phyloP scores from a whole-genome alignment of 2,797 vertebrate species.

The Cirrhinus mrigala region DNA sequence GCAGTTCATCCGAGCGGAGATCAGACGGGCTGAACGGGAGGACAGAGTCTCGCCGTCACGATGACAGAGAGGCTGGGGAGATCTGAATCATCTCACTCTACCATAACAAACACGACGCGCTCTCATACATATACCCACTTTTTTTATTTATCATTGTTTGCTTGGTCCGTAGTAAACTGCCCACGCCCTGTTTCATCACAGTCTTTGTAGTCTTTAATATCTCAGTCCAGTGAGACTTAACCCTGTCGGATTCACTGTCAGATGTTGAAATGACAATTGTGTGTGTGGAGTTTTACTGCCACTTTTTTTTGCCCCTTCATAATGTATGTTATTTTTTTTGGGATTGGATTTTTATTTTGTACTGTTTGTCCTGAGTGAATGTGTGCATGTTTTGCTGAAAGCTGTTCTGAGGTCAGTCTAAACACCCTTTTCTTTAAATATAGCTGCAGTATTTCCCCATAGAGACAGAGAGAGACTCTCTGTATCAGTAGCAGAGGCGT shows the following conservation, averaged over 20 bases:
- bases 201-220: constrained; percentile 48
- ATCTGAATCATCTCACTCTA: constrained; percentile 78
- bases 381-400: constrained; percentile 60
- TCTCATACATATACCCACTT: constrained; percentile 32
- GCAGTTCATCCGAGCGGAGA: constrained; percentile 77
- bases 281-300: neutral
- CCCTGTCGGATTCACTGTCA: constrained; percentile 54
- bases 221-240: constrained; percentile 63
- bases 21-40: constrained; percentile 90
- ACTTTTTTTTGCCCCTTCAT: constrained; percentile 7
- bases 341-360: constrained; percentile 55
- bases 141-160: constrained; percentile 47
- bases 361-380: constrained; percentile 60
- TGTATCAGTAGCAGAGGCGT: constrained; percentile 32
- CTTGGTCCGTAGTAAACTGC: constrained; percentile 59
- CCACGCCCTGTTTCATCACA: constrained; percentile 29
- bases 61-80: constrained; percentile 92
- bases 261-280: neutral
- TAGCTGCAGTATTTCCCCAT: constrained; percentile 35
- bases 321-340: constrained; percentile 17
- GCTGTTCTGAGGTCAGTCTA: constrained; percentile 50
- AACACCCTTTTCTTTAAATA: constrained; percentile 19
- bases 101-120: constrained; percentile 10
- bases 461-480: constrained; percentile 15
- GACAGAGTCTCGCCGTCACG: constrained; percentile 83